Evolutionary conservation across 1,140 invertebrate species (phyloP).

Genomic region (Pseudomyrmex pallidus): DNA sequence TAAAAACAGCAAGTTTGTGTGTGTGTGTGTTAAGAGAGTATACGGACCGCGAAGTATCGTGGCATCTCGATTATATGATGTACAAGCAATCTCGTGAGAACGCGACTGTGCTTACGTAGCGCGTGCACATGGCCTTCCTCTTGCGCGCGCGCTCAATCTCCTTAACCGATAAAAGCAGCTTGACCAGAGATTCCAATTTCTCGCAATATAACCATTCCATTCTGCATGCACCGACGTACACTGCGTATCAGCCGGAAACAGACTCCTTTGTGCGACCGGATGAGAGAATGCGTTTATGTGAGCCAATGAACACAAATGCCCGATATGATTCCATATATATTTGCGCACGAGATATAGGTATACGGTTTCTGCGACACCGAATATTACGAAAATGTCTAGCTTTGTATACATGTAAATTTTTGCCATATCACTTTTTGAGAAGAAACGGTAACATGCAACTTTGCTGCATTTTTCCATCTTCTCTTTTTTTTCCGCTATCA

Average conservation of each 20-base stretch:
- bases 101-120: constrained; percentile 29
- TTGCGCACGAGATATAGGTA: neutral
- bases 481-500: neutral
- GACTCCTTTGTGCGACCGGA: constrained; percentile 34
- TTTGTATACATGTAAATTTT: neutral
- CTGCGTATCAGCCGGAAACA: constrained; percentile 40
- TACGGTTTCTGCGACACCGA: too few relatives aligned
- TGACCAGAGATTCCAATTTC: constrained; percentile 69
- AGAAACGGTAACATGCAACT: neutral
- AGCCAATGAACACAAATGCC: neutral
- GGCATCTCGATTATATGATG: constrained; percentile 21
- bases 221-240: constrained; percentile 8
- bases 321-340: constrained; percentile 4
- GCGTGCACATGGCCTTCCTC: neutral
- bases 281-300: constrained; percentile 28
- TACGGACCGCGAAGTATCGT: neutral
- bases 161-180: constrained; percentile 66
- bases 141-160: constrained; percentile 52
- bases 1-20: neutral
- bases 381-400: constrained; percentile 6
- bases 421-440: too few relatives aligned
- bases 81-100: constrained; percentile 26
- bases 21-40: too few relatives aligned
- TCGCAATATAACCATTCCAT: constrained; percentile 57
- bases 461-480: neutral